Evolutionary conservation across 2,113 vertebrate genomes (phyloP).

Genomic region (Ctenomys sociabilis): DNA sequence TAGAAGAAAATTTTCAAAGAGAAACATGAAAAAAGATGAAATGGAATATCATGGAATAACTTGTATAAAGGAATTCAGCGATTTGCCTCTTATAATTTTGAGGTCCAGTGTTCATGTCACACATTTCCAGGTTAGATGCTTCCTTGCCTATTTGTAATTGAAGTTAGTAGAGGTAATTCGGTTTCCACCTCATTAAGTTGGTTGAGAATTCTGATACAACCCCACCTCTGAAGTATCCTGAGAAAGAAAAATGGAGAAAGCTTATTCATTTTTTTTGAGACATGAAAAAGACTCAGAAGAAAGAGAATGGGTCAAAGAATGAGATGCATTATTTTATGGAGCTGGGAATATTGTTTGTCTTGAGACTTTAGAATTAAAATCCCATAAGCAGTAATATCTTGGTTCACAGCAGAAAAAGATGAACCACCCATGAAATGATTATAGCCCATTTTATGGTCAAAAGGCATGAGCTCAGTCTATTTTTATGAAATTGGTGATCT

Average conservation of each 20-base stretch:
- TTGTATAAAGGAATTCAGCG: background rate
- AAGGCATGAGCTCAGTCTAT: background rate
- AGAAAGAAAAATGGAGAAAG: background rate
- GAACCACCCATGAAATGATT: background rate
- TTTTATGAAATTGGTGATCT: background rate
- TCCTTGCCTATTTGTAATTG: background rate
- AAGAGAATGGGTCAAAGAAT: background rate
- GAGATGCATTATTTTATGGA: background rate
- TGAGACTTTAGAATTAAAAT: background rate
- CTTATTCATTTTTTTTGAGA: background rate
- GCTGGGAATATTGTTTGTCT: background rate
- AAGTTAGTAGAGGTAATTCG: background rate
- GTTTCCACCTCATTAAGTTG: background rate
- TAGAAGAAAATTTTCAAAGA: background rate
- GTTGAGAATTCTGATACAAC: background rate
- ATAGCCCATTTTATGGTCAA: background rate
- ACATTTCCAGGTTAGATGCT: background rate
- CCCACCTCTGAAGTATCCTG: background rate
- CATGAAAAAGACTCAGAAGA: background rate
- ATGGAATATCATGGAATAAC: background rate
- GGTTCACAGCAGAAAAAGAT: background rate
- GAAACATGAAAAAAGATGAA: background rate
- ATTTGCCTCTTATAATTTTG: background rate
- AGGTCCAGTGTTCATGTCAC: background rate
- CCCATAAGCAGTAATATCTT: background rate